Evolutionary conservation across 2,888 invertebrate genomes (phyloP), one percentile per base, ranked within the genome.

Genomic region (Hyposoter dolosus): DNA sequence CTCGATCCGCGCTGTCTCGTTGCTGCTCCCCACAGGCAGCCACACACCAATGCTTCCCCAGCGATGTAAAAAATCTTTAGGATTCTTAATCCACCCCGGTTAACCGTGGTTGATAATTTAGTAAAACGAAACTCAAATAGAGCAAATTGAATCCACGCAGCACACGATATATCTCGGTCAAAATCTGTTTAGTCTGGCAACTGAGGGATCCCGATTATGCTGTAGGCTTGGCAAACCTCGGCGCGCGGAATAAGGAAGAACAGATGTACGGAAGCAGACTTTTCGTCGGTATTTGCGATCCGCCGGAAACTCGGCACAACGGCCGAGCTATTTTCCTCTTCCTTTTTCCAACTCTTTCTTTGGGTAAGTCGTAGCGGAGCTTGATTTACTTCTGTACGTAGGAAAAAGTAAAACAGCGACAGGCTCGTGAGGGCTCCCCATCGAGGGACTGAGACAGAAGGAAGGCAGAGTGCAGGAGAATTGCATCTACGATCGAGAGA

Each of bases 381-480:
- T 88, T 87, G 84, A 85, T 88, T 88, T 86, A 87, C 86, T 79
- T 84, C 56, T 56, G 60, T 47, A 45, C 17, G 12, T 40, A 66
- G 47, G 45, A 60, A 69, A 76, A 69, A 82, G 60, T 82, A 66
- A 65, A 77, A 50, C 66, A 45, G 40, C 43, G 35, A 17, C 32
- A 66, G 40, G 65, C 40, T 43, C 19, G 23, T 47, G 80, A 43
- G 17, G 10, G 40, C 7, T 19, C n/a, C 5, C 35, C 35, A 72
- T 35, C 28, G 43, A 65, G 47, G 56, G 71, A 65, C n/a, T 35
- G 17, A 60, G 69, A 76, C 45, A 79, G 53, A 28, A 43, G 23
- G 23, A 72, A 47, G 71, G 12, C 60, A 65, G 76, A 80, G 76
- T 65, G 76, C 56, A 63, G 63, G 72, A 68, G 76, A 60, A 76